Base-by-base conservation (phyloP, 2,888 invertebrate genomes). In the Brenthis hecate region DNA sequence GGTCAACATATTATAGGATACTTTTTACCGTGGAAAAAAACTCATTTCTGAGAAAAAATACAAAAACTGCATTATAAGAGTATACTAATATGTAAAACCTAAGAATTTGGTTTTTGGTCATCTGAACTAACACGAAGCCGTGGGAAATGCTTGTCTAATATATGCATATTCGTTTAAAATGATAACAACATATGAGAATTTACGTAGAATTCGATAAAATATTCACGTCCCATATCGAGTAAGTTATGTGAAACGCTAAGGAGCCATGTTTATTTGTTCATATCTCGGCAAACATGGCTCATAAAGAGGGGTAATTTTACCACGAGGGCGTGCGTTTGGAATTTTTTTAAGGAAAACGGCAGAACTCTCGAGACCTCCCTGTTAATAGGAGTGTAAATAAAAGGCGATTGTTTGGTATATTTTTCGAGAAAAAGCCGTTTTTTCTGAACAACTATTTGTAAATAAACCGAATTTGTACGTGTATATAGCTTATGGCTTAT, bases 251-350 rank as follows among this genome's bases (percentile, higher is more conserved):
- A 19, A 68, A 68, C 64, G 65, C 67, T 62, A 68, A 74, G 53
- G 68, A 70, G 66, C 68, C 71, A 69, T 76, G 75, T 76, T 74
- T 76, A 77, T 74, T 75, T 70, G 70, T 68, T 66, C 67, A 71
- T 73, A 70, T 68, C 70, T 72, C 54, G 69, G 75, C 69, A 71
- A 75, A 72, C 73, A 74, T 61, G 64, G 65, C 69, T 69, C 67
- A 72, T 73, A 75, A 76, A 77, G 72, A 73, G 68, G 72, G 67
- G 67, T 61, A 62, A 73, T 72, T 71, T 66, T 71, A 70, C 70
- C 69, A 32, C 65, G 68, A 67, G 56, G 71, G 72, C 65, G 72
- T 70, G 74, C 61, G 66, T 48, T 69, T 50, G 65, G 69, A 71
- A 69, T 68, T 72, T 73, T 60, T 60, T 70, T 71, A 56, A 68